Base-by-base conservation (phyloP, 2,888 invertebrate genomes). In the Leptinotarsa tumamoca region DNA sequence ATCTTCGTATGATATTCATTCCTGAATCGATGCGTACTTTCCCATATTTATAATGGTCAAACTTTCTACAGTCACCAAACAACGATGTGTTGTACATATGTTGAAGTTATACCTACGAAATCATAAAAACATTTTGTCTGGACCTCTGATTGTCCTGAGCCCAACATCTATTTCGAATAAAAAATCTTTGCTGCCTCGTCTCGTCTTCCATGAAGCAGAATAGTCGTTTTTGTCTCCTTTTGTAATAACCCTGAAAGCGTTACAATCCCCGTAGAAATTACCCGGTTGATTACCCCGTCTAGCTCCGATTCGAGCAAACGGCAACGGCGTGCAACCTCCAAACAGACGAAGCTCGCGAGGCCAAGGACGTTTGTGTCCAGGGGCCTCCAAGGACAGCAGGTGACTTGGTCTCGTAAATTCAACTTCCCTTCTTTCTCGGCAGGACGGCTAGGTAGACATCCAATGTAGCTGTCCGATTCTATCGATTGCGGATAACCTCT, bases 311-410 rank as follows among this genome's bases (percentile, higher is more conserved):
- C 23, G 23, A 58, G 63, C 17, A 61, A 56, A 14, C 58, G 74
- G 67, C 74, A 74, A 74, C 70, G 17, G 15, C 51, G 74, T 21
- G n/a, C 27, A 17, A 27, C 33, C 21, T 18, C 63, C 63, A 33
- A 63, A 72, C 66, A 76, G 78, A 72, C 76, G 76, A 76, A 74
- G 71, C 78, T 72, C n/a, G 63, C 63, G 79, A 72, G 79, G 79
- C 79, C 79, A 79, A 79, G 79, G 79, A 72, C 79, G 79, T 68
- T 68, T 74, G 70, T 77, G 79, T 79, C 79, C 79, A 77, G 79
- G 79, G 79, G 75, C 79, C 77, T 76, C 79, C 79, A 79, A 79
- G 77, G 77, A 74, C 79, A 43, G 49, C 79, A 79, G 79, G 79
- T 79, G 79, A 75, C 79, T 75, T 43, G 63, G 63, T 63, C 63